These are phyloP conservation scores for Lycaon pictus DNA, from an alignment of 2,113 vertebrate species.

Conservation along the genomic window DNA sequence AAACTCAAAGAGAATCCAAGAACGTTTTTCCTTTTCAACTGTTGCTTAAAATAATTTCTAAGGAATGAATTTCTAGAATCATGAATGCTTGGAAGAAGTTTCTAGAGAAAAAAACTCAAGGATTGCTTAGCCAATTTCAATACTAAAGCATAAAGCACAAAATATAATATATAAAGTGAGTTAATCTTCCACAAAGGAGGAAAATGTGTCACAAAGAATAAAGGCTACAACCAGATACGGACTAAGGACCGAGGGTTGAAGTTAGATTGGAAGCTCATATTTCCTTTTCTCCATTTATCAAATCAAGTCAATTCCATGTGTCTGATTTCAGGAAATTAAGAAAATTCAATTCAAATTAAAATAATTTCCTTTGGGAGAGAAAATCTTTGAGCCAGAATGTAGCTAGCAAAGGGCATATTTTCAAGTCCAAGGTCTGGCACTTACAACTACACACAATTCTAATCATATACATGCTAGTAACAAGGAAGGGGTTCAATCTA, in stretches of 20 bases:
- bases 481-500: constrained; percentile 47
- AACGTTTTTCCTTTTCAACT: not conserved
- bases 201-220: not conserved
- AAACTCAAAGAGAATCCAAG: not conserved
- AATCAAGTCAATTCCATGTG: not conserved
- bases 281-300: not conserved
- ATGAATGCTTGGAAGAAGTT: not conserved
- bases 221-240: not conserved
- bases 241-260: not conserved
- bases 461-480: not conserved
- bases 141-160: not conserved
- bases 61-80: constrained; percentile 9
- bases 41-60: constrained; percentile 1
- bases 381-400: not conserved
- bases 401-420: constrained; percentile 21
- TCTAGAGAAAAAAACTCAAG: not conserved
- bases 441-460: not conserved
- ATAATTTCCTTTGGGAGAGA: constrained; percentile 33
- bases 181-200: not conserved
- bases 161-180: not conserved
- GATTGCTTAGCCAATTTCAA: not conserved
- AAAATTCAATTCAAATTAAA: constrained; percentile 51
- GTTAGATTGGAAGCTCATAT: not conserved
- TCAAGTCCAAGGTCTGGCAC: not conserved
- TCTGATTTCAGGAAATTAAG: constrained; percentile 27